Evolutionary conservation across 2,113 vertebrate species (phyloP).

Genomic region (Martes martes): DNA sequence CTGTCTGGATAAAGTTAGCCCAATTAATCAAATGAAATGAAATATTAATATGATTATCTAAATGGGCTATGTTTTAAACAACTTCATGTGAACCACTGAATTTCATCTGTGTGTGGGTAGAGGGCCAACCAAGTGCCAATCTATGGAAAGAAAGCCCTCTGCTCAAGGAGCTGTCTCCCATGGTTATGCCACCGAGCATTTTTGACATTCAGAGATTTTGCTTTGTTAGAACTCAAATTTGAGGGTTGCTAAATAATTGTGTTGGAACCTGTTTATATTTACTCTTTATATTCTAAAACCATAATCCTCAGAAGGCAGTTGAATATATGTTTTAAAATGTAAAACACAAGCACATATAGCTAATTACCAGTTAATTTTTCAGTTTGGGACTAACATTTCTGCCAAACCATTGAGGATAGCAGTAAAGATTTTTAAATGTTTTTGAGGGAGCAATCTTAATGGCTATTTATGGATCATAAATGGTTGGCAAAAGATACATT

Average conservation of each 20-base stretch:
- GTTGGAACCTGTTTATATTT: background rate
- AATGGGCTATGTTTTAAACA: background rate
- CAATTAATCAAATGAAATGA: background rate
- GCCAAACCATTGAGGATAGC: background rate
- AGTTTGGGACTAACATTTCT: background rate
- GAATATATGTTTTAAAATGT: background rate
- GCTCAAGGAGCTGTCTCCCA: background rate
- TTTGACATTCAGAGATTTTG: background rate
- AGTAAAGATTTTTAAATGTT: conserved; percentile 5
- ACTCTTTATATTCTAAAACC: background rate
- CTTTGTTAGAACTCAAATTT: background rate
- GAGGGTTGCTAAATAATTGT: background rate
- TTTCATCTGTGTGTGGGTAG: background rate
- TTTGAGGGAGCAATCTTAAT: conserved; percentile 17
- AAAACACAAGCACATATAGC: background rate
- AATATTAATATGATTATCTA: background rate
- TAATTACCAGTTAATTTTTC: background rate
- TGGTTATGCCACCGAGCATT: fast-evolving
- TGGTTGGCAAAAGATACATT: conserved; percentile 41
- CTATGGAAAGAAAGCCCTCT: background rate
- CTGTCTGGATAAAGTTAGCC: background rate
- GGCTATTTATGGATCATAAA: conserved; percentile 45
- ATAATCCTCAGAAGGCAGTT: background rate
- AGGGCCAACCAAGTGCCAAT: background rate
- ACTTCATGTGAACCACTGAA: background rate